These are phyloP conservation scores for Platypus cylindrus DNA, from an alignment of 2,888 invertebrate species.

Conservation along the genomic window DNA sequence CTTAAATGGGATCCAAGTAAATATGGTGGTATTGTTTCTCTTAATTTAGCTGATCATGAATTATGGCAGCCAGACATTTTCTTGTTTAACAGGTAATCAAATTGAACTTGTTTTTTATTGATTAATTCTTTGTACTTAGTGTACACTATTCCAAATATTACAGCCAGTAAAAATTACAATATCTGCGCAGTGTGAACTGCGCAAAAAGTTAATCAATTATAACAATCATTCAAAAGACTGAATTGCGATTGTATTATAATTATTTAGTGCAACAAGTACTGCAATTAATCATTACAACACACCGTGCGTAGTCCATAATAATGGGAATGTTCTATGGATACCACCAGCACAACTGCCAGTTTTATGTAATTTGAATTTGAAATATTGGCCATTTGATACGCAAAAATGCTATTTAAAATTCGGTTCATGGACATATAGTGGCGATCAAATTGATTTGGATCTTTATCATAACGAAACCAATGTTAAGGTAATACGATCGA, in stretches of 20 bases:
- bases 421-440: constrained; percentile 59
- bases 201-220: neutral
- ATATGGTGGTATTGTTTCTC: constrained; percentile 48
- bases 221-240: neutral
- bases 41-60: constrained; percentile 55
- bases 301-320: constrained; percentile 37
- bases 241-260: too few species aligned
- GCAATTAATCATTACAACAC: constrained; percentile 47
- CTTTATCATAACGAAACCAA: constrained; percentile 20
- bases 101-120: too few species aligned
- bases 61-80: constrained; percentile 69
- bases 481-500: constrained; percentile 19
- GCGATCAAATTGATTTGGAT: constrained; percentile 43
- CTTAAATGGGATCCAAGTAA: constrained; percentile 55
- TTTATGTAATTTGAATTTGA: constrained; percentile 52
- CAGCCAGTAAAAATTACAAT: neutral
- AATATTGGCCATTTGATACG: constrained; percentile 62
- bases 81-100: constrained; percentile 49
- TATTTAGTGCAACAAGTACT: constrained; percentile 44
- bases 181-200: neutral
- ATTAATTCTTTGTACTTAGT: too few species aligned
- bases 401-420: constrained; percentile 55
- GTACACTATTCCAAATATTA: too few species aligned
- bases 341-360: constrained; percentile 55
- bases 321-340: constrained; percentile 50